A percentile compares a stretch with the other conserved stretches of the same genome.
Evolutionary conservation across 1,140 invertebrate genomes (phyloP).

Genomic region (Drosophila subobscura): DNA sequence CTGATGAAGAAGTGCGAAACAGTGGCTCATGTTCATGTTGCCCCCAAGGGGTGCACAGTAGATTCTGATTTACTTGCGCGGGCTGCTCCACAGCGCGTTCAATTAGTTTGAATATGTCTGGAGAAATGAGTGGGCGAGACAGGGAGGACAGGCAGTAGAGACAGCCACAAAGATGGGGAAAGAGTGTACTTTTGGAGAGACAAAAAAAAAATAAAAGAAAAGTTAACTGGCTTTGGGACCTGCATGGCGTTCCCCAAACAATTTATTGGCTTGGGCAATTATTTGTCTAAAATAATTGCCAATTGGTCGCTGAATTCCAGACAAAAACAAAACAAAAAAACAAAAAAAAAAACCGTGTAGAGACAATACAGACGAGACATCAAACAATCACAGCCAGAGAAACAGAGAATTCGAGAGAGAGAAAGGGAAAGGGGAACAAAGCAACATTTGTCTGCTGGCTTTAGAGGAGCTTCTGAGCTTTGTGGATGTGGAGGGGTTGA

Average conservation of each 20-base stretch:
- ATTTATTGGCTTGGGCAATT: conserved; percentile 66
- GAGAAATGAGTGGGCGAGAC: not conserved
- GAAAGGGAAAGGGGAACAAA: conserved; percentile 20
- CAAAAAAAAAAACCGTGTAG: conserved; percentile 19
- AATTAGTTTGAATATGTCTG: conserved; percentile 49
- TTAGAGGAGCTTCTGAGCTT: conserved; percentile 1
- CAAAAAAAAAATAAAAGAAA: conserved; percentile 23
- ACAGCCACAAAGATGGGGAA: not conserved
- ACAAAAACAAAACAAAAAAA: conserved; percentile 19
- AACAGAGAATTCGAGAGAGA: conserved; percentile 4
- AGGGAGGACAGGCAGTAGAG: not conserved
- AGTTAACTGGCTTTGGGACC: conserved; percentile 66
- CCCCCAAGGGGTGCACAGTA: too few species aligned
- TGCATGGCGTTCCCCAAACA: conserved; percentile 65
- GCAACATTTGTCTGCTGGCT: conserved; percentile 54
- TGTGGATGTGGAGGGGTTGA: not conserved
- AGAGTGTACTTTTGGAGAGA: conserved; percentile 8
- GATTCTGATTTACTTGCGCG: conserved; percentile 31
- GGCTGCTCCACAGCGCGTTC: conserved; percentile 27
- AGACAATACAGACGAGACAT: conserved; percentile 62
- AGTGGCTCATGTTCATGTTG: conserved; percentile 30
- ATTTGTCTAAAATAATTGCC: conserved; percentile 81
- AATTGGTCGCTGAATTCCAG: conserved; percentile 50
- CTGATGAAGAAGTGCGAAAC: conserved; percentile 9
- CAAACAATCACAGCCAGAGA: conserved; percentile 62